Evolutionary conservation across 2,888 invertebrate genomes (phyloP).

Genomic region (Capitulum mitella): DNA sequence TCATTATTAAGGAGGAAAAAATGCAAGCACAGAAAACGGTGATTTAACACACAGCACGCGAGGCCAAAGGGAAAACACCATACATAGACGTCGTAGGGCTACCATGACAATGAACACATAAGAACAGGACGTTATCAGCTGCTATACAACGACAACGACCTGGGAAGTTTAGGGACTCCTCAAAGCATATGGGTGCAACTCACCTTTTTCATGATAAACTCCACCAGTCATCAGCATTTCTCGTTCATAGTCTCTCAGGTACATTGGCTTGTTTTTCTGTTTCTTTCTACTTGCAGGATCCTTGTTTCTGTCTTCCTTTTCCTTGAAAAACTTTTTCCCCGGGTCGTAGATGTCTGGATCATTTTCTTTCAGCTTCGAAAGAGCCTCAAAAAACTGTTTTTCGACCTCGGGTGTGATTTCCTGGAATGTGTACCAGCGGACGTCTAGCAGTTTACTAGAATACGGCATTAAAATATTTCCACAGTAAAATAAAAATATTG

Average conservation of each 20-base stretch:
- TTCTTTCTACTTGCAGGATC: constrained; percentile 38
- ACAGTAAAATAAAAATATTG: too few species aligned
- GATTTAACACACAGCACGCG: neutral
- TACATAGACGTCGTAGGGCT: neutral
- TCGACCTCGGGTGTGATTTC: neutral
- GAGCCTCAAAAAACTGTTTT: neutral
- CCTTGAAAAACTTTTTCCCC: neutral
- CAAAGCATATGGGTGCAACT: neutral
- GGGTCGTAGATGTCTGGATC: neutral
- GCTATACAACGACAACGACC: neutral
- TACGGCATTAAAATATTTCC: too few species aligned
- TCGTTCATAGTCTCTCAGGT: constrained; percentile 69
- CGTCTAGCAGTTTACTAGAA: too few species aligned
- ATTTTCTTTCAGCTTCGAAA: neutral
- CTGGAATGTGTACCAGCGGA: too few species aligned
- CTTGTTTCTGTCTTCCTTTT: neutral
- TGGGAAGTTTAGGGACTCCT: neutral
- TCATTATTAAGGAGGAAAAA: neutral
- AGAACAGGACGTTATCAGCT: neutral
- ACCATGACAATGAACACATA: neutral
- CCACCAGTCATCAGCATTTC: constrained; percentile 63
- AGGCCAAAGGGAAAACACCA: too few species aligned
- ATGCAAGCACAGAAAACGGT: neutral
- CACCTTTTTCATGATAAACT: neutral
- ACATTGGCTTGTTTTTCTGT: constrained; percentile 53